phyloP scores from a whole-genome alignment of 2,113 vertebrate species.

The Ibidorhyncha struthersii region DNA sequence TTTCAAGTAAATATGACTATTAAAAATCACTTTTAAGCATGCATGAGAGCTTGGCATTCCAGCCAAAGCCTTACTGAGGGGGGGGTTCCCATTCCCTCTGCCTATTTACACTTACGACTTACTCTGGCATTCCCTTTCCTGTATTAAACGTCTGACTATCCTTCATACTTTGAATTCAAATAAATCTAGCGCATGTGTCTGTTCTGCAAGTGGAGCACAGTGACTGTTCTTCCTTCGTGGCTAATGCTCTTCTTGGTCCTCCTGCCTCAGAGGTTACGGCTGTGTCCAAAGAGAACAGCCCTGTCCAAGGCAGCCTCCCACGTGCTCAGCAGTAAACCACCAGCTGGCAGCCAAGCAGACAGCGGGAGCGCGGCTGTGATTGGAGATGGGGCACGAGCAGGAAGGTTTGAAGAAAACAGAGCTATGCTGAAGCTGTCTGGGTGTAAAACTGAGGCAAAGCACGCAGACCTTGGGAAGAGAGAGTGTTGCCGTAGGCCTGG shows the following conservation, averaged over 20 bases:
- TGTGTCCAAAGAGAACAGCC: neutral
- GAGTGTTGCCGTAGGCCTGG: no score
- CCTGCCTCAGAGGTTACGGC: neutral
- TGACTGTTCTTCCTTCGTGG: neutral
- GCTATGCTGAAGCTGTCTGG: neutral
- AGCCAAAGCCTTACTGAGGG: neutral
- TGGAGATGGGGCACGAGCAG: neutral
- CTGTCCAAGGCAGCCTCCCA: neutral
- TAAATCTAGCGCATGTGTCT: neutral
- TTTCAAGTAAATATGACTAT: neutral
- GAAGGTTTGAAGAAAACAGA: neutral
- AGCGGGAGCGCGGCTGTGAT: rapidly evolving
- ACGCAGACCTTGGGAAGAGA: neutral
- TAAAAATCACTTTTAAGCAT: neutral
- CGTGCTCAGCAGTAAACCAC: neutral
- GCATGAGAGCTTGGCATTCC: neutral
- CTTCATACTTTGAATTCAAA: neutral
- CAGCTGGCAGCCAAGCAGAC: no score
- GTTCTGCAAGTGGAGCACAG: neutral
- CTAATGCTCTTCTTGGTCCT: neutral
- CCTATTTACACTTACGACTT: neutral
- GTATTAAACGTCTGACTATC: neutral
- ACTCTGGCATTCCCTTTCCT: neutral
- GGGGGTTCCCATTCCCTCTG: neutral
- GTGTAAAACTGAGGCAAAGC: neutral